A percentile compares a stretch with the other conserved stretches of the same genome.
Evolutionary conservation across 1,140 invertebrate genomes (phyloP).

Genomic region (Tenebrio molitor): DNA sequence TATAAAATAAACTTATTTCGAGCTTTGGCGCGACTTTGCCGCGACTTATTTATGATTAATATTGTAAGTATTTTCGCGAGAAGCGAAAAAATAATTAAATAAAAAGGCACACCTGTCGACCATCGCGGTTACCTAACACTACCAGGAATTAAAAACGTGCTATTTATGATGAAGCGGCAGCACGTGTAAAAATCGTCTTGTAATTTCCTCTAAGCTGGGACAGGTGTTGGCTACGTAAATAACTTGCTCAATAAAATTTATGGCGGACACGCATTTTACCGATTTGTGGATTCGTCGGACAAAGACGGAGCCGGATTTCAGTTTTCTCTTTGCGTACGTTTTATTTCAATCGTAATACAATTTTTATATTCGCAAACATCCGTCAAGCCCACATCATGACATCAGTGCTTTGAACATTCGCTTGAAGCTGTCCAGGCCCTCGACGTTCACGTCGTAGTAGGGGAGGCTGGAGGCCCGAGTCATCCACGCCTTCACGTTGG

Average conservation of each 20-base stretch:
- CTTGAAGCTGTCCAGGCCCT: not conserved
- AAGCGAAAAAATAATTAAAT: conserved; percentile 20
- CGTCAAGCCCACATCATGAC: conserved; percentile 3
- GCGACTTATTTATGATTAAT: conserved; percentile 29
- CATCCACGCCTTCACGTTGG: conserved; percentile 11
- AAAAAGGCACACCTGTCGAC: conserved; percentile 9
- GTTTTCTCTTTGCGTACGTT: not conserved
- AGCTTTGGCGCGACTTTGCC: conserved; percentile 13
- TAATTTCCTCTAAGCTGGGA: not conserved
- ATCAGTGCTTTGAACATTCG: not conserved
- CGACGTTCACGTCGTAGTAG: not conserved
- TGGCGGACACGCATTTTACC: conserved; percentile 19
- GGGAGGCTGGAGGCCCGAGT: conserved; percentile 4
- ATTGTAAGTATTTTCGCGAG: conserved; percentile 14
- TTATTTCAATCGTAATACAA: not conserved
- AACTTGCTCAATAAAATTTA: conserved; percentile 25
- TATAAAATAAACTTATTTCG: conserved; percentile 23
- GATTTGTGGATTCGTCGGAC: conserved; percentile 9
- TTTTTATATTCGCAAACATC: conserved; percentile 26
- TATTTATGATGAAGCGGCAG: conserved; percentile 5
- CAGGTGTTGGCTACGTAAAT: conserved; percentile 10
- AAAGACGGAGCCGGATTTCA: not conserved
- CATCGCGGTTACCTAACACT: not conserved
- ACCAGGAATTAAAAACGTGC: not conserved
- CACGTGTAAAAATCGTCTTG: not conserved